A percentile compares a stretch with the other conserved stretches of the same genome.
Conservation (phyloP, 1,140 invertebrate genomes). For the Meloidogyne chitwoodi region DNA sequence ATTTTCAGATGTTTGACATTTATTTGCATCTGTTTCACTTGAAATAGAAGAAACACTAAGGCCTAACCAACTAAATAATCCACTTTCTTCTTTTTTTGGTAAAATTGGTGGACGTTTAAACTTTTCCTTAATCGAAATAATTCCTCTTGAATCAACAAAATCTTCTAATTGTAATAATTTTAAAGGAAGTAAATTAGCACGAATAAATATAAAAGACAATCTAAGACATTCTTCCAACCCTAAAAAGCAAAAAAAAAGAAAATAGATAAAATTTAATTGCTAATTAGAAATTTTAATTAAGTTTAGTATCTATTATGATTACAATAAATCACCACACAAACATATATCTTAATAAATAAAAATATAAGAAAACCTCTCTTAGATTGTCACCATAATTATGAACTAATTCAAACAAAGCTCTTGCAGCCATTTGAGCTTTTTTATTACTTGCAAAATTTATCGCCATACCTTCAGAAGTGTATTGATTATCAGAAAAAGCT, state of each 20-base stretch:
- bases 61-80: conserved; percentile 61
- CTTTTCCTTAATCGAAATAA: conserved; percentile 70
- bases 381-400: conserved; percentile 86
- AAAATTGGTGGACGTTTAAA: conserved; percentile 9
- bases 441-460: conserved; percentile 74
- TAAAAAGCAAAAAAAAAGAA: too few relatives aligned
- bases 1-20: conserved; percentile 40
- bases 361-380: conserved; percentile 65
- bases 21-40: conserved; percentile 10
- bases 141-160: conserved; percentile 79
- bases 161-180: conserved; percentile 75
- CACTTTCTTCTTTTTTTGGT: conserved; percentile 39
- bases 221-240: conserved; percentile 89
- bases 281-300: too few relatives aligned
- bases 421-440: conserved; percentile 77
- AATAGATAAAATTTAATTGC: too few relatives aligned
- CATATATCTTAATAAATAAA: background rate
- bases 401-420: conserved; percentile 76
- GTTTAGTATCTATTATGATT: too few relatives aligned
- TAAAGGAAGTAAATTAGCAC: conserved; percentile 77
- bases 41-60: conserved; percentile 33
- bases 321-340: too few relatives aligned
- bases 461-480: conserved; percentile 63
- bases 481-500: conserved; percentile 11
- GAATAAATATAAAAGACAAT: conserved; percentile 82